These are phyloP conservation scores for Cephalopterus ornatus DNA, from an alignment of 2,113 vertebrate genomes.

Conservation along the genomic window DNA sequence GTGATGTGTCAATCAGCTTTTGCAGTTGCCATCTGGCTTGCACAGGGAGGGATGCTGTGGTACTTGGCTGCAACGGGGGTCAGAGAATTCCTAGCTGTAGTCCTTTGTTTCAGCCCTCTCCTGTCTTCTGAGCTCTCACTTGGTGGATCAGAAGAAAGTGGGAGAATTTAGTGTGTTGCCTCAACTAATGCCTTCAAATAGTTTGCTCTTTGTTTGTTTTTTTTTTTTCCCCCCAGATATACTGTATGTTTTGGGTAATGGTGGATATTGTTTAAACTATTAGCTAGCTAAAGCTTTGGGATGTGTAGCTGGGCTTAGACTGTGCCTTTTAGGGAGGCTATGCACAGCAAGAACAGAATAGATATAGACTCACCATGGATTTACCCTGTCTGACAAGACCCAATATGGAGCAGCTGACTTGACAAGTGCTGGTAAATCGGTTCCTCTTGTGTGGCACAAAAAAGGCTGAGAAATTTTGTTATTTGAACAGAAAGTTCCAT, in stretches of 20 bases:
- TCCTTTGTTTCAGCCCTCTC: neutral
- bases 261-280: neutral
- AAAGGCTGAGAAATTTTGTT: neutral
- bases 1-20: neutral
- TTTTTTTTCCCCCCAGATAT: neutral
- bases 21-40: neutral
- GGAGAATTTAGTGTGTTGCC: neutral
- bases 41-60: neutral
- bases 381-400: neutral
- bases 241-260: neutral
- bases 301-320: neutral
- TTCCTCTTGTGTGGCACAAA: neutral
- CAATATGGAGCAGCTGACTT: neutral
- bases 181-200: neutral
- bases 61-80: neutral
- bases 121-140: neutral
- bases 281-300: neutral
- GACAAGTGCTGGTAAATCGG: neutral
- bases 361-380: neutral
- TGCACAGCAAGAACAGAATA: neutral
- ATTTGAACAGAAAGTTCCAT: neutral
- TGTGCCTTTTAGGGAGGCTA: neutral
- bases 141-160: neutral
- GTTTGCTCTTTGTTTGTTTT: neutral
- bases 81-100: neutral